Evolutionary conservation across 2,888 invertebrate genomes (phyloP).

Genomic region (Pyrgus malvae): DNA sequence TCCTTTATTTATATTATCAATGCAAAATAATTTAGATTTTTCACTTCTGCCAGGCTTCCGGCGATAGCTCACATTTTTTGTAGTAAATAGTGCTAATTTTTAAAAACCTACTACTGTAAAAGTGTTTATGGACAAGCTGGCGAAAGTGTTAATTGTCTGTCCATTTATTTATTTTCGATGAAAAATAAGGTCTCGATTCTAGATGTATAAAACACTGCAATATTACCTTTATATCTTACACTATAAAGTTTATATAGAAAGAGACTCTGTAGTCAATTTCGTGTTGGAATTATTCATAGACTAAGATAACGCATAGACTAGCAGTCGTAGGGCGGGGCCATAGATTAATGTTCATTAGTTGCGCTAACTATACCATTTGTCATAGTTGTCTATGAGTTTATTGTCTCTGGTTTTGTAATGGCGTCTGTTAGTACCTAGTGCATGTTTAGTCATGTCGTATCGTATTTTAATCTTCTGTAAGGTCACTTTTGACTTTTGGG

Average conservation of each 20-base stretch:
- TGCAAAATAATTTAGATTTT: too few relatives aligned
- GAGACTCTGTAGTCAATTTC: not conserved
- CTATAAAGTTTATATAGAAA: not conserved
- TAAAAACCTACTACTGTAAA: too few relatives aligned
- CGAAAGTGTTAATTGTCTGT: too few relatives aligned
- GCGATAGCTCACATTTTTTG: too few relatives aligned
- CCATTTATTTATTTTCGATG: not conserved
- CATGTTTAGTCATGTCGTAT: too few relatives aligned
- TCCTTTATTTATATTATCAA: too few relatives aligned
- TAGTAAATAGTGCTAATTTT: too few relatives aligned
- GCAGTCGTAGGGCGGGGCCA: slow-evolving; percentile 17
- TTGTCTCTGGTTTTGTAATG: slow-evolving; percentile 21
- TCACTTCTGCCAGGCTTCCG: too few relatives aligned
- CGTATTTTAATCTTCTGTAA: too few relatives aligned
- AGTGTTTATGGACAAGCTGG: too few relatives aligned
- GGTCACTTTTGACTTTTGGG: too few relatives aligned
- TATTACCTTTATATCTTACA: not conserved
- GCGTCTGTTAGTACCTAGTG: too few relatives aligned
- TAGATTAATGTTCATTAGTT: slow-evolving; percentile 27
- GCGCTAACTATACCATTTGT: slow-evolving; percentile 25
- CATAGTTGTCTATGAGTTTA: slow-evolving; percentile 21
- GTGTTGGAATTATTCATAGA: slow-evolving; percentile 20
- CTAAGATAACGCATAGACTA: slow-evolving; percentile 12
- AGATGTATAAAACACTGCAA: not conserved
- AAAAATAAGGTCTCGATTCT: not conserved